Base-by-base conservation (phyloP, 2,113 vertebrate species). In the Prolemur simus region DNA sequence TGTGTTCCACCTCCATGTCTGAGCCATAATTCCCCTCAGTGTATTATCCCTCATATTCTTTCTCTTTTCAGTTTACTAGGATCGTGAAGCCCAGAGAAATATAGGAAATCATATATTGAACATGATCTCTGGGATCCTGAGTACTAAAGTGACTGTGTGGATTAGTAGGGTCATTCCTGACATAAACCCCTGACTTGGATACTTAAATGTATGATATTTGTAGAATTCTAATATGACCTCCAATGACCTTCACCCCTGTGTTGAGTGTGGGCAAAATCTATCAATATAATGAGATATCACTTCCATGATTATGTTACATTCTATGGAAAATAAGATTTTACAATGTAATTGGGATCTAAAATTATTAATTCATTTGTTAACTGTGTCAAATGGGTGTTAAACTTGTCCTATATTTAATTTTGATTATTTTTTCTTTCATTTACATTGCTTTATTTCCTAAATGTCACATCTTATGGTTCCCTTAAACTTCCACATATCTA, bases 271-370 rank as follows among this genome's bases (percentile, higher is more conserved):
- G 11, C 6, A 20, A 8, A 94, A 78, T 54, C 34, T 94, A 66
- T 25, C 81, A 83, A 56, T 69, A 84, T 49, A 52, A 71, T 54
- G 37, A 83, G 12, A n/a, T 69, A 84, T 47, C 21, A 54, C 25
- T 64, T 74, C 34, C 15, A 14, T 63, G 52, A 6, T 73, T 92
- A 91, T 80, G 9, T 42, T 80, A 56, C 37, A 66, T 45, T 86
- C 37, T 86, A 45, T 32, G 18, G 39, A 8, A 94, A 92, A 81
- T 52, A 7, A 76, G 14, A 85, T 89, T 97, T 90, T 94, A 58
- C 3, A 29, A 27, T 15, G 1, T 69, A n/a, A 82, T 37, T 56
- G n/a, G 8, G 0, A 5, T 45, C 23, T 42, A 25, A 64, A 84
- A 39, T 77, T 64, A 47, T 2, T 58, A 34, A 32, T 74, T 52